Conservation (phyloP, 2,888 invertebrate species). For the Escarpia spicata region DNA sequence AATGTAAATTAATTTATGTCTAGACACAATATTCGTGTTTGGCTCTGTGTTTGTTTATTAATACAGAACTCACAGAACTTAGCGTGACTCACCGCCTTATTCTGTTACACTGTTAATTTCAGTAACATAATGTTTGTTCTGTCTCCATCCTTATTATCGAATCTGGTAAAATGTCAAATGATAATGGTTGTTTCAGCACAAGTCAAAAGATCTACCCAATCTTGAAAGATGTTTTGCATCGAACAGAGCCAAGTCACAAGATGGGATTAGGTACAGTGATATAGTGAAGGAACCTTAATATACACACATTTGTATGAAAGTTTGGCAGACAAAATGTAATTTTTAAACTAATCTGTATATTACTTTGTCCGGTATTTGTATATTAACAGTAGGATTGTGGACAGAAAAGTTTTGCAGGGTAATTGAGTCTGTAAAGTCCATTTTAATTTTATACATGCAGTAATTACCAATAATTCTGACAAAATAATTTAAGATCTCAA, state of each 20-base stretch:
- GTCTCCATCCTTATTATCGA: not conserved
- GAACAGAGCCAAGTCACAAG: constrained; percentile 52
- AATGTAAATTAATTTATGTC: not conserved
- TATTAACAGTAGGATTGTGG: not conserved
- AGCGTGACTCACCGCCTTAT: not conserved
- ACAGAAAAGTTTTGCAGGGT: not conserved
- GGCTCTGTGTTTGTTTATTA: not conserved
- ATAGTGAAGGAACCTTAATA: not conserved
- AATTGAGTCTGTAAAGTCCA: not conserved
- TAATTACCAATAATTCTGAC: not conserved
- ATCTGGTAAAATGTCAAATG: not conserved
- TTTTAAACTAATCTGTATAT: not conserved
- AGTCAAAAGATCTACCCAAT: constrained; percentile 47
- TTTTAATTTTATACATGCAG: not conserved
- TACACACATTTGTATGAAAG: not conserved
- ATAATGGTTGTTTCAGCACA: constrained; percentile 35
- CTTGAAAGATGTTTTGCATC: constrained; percentile 52
- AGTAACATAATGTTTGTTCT: not conserved
- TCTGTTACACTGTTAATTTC: not conserved
- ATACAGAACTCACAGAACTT: too few relatives aligned
- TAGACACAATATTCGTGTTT: not conserved
- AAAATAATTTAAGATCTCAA: not conserved
- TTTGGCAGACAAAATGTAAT: not conserved
- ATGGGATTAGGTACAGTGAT: constrained; percentile 51
- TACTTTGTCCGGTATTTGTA: not conserved